Conservation (phyloP, 1,140 invertebrate species). For the Eriocheir sinensis region DNA sequence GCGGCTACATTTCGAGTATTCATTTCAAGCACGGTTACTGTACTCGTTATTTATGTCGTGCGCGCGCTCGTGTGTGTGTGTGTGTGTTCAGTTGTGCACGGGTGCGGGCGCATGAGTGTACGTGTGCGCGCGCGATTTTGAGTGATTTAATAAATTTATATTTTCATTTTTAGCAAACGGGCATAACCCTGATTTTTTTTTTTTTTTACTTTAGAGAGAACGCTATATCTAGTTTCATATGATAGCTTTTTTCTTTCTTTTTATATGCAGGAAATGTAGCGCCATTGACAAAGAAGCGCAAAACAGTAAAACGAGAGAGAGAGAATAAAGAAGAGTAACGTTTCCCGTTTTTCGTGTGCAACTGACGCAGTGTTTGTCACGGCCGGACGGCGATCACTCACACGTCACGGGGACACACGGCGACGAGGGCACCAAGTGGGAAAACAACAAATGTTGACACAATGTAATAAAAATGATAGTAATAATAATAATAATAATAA, state of each 20-base stretch:
- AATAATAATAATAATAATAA: too few relatives aligned
- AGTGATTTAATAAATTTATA: background rate
- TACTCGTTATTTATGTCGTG: slow-evolving; percentile 4
- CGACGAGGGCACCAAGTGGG: background rate
- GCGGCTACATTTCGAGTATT: slow-evolving; percentile 14
- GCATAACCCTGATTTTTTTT: background rate
- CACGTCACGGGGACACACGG: background rate
- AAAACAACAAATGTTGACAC: too few relatives aligned
- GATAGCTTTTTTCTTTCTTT: background rate
- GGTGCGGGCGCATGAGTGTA: background rate
- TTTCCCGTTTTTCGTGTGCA: background rate
- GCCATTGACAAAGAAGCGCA: background rate
- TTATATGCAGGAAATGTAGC: background rate
- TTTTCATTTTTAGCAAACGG: background rate
- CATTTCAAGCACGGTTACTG: background rate
- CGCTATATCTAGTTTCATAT: background rate
- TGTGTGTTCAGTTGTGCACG: background rate
- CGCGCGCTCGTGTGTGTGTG: background rate
- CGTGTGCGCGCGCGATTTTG: background rate
- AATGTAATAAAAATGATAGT: too few relatives aligned
- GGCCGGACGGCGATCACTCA: background rate
- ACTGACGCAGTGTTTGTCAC: background rate
- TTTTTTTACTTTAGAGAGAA: background rate
- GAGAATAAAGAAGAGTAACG: background rate
- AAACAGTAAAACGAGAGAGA: background rate